Base-by-base conservation (phyloP, 2,113 vertebrate species). In the Tiliqua scincoides region DNA sequence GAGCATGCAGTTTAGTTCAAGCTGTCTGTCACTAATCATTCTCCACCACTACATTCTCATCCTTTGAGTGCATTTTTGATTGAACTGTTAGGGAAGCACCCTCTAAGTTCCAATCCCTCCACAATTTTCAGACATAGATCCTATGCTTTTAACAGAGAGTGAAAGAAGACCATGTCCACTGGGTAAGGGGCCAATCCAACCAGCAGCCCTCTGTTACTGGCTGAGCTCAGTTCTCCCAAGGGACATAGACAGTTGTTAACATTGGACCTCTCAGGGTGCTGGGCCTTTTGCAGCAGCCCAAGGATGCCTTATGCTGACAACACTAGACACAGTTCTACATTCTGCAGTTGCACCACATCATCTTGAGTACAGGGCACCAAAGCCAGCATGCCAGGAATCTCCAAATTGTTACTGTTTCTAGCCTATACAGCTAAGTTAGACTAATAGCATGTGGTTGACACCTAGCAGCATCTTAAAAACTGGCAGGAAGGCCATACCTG, bases 1-100 rank as follows among this genome's bases (percentile, higher is more conserved):
- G 30, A 0, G 6, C 79, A 78, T 71, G 2, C 54, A 68, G 70
- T 91, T 88, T 72, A 43, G 72, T 27, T 43, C 59, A 40, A 63
- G 21, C 32, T 52, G n/a, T 57, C 74, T 20, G 3, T 59, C 84
- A 73, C 27, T 79, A 62, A 15, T 71, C 37, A 71, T 40, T 35
- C 30, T 1, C 0, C 0, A 18, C 0, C 0, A 0, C 0, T 0
- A 12, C 1, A 1, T 71, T 89, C 80, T 43, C 65, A 81, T 12
- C 73, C 6, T 2, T 21, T 70, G n/a, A n/a, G 79, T 48, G 43
- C 78, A 18, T 65, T 78, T 68, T 23, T 67, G 11, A 14, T 11
- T 43, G 77, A 75, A 15, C 35, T 40, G 43, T 2, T 1, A 7
- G n/a, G 32, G 35, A 8, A 62, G 54, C 48, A 18, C 54, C 6